Evolutionary conservation across 2,888 invertebrate genomes (phyloP), one percentile per base, ranked within the genome.

Genomic region (Pseudococcus viburni): DNA sequence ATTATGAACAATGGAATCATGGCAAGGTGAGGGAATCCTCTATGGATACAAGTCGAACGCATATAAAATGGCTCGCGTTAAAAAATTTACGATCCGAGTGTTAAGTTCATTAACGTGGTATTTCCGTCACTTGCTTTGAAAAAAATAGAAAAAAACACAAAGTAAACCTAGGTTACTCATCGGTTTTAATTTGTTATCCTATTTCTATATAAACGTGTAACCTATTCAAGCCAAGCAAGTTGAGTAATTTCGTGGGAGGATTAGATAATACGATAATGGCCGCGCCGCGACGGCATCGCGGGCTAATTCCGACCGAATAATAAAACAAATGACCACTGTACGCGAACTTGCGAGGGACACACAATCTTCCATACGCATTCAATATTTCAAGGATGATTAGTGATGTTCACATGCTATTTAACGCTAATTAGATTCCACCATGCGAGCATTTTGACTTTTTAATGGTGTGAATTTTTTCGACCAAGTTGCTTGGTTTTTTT

Each of bases 351-450:
- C 39, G 17, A 42, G 77, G 77, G 42, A 77, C 77, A 77, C n/a
- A 42, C 42, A 68, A 77, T 77, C 77, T 77, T 77, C 42, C 39
- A 77, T 77, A 68, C 77, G 77, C 42, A 42, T 77, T 77, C 77
- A 77, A 77, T 77, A 77, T 77, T 77, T 77, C 77, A 77, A 77
- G 77, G 77, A 77, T 77, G 77, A 77, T 77, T 77, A 77, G 77
- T 77, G 33, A 77, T 77, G 42, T 77, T 77, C 77, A 77, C 77
- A 77, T 77, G 77, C 77, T 42, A 77, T 77, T 77, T 77, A 77
- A 42, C 77, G 77, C 39, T 77, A 77, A 77, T 77, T 77, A 77
- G 39, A 77, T 26, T 77, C 42, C 39, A 9, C 17, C 77, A 77
- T 77, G 77, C 77, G 77, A 77, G 77, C 77, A 26, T 77, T 77